phyloP scores from a whole-genome alignment of 2,797 vertebrate genomes.

The Allochrocebus solatus region DNA sequence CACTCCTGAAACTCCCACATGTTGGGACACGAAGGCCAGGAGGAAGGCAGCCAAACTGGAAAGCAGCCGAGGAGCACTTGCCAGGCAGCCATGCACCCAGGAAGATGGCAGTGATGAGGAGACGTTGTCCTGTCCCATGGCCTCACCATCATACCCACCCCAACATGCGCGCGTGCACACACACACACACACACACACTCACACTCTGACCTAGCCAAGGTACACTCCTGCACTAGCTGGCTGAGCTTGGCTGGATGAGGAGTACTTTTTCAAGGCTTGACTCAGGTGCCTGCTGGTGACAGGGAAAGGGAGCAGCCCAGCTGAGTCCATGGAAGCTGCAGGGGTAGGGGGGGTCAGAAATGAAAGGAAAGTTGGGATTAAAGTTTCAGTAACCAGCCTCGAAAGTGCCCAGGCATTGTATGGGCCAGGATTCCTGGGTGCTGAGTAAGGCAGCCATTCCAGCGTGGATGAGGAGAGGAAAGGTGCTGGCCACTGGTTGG shows the following conservation, averaged over 20 bases:
- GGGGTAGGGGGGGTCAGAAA: conserved; percentile 32
- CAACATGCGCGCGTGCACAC: background rate
- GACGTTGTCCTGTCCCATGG: background rate
- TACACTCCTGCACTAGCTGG: background rate
- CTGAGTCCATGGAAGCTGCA: conserved; percentile 49
- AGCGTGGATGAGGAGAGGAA: background rate
- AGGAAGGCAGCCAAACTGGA: conserved; percentile 51
- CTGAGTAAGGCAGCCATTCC: conserved; percentile 68
- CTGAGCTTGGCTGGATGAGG: background rate
- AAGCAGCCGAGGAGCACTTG: conserved; percentile 12
- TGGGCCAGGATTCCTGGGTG: conserved; percentile 74
- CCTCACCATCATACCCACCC: background rate
- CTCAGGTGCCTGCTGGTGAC: conserved; percentile 43
- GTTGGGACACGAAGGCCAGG: conserved; percentile 46
- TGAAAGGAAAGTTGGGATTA: conserved; percentile 77
- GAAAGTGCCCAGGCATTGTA: conserved; percentile 74
- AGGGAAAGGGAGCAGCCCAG: conserved; percentile 54
- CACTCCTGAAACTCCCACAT: conserved; percentile 59
- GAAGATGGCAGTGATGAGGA: background rate
- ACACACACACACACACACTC: too few relatives aligned
- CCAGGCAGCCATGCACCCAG: background rate
- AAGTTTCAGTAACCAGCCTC: conserved; percentile 82
- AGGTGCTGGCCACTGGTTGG: background rate
- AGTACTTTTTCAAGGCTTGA: background rate
- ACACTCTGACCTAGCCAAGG: background rate